Conservation (phyloP, 1,140 invertebrate genomes). For the Brachionus plicatilis region DNA sequence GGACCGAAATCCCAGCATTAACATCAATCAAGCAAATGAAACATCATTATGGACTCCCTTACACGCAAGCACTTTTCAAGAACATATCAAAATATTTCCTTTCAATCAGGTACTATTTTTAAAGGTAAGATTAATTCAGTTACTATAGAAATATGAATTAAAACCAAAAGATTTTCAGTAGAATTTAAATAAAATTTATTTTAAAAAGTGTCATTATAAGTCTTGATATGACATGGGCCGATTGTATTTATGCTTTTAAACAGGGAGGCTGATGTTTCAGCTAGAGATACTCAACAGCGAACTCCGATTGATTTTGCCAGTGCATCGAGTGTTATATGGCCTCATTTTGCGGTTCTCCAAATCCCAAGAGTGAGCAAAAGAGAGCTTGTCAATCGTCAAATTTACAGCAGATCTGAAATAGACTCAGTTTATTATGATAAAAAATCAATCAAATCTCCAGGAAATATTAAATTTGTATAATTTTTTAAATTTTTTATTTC, state of each 20-base stretch:
- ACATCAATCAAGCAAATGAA: constrained; percentile 48
- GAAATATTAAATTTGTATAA: neutral
- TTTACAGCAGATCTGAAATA: constrained; percentile 39
- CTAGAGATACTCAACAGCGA: constrained; percentile 42
- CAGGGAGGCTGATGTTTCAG: neutral
- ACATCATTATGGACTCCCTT: constrained; percentile 50
- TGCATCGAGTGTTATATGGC: constrained; percentile 53
- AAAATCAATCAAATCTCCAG: neutral
- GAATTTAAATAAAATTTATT: neutral
- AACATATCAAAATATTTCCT: constrained; percentile 46
- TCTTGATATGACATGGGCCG: neutral
- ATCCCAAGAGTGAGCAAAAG: constrained; percentile 44
- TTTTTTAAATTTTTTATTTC: neutral
- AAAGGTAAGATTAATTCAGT: neutral
- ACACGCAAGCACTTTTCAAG: constrained; percentile 53
- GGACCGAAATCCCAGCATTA: constrained; percentile 44
- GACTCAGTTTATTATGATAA: neutral
- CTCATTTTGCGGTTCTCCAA: constrained; percentile 49
- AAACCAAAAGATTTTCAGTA: neutral
- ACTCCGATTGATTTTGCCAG: constrained; percentile 52
- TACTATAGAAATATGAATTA: neutral
- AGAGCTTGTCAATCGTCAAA: constrained; percentile 47
- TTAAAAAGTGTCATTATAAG: neutral
- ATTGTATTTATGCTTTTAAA: neutral
- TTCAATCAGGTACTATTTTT: neutral